phyloP scores from a whole-genome alignment of 1,140 invertebrate genomes.

The Sarcophaga peregrina region DNA sequence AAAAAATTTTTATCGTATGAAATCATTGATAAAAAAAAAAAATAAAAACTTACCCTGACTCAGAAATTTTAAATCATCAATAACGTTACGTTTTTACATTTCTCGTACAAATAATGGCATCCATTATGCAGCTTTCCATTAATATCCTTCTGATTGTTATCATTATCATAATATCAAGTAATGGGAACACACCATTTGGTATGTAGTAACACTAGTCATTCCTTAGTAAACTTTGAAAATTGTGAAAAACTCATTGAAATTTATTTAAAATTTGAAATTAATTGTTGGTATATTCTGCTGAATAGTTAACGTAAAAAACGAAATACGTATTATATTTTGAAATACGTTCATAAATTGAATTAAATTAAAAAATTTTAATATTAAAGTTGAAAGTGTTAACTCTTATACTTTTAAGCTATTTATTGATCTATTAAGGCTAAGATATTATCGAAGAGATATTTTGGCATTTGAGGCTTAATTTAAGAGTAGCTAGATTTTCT shows the following conservation, averaged over 20 bases:
- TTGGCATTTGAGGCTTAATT: no score
- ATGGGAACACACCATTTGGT: not conserved
- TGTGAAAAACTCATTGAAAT: not conserved
- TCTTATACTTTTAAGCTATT: no score
- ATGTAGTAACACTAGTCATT: not conserved
- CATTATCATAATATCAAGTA: slow-evolving; percentile 1
- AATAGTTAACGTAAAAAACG: no score
- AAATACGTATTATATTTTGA: no score
- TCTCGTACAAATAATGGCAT: not conserved
- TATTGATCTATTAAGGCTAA: no score
- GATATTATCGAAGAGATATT: no score
- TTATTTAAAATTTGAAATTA: not conserved
- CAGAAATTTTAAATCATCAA: slow-evolving; percentile 5
- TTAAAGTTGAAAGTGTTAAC: no score
- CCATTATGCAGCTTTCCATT: not conserved
- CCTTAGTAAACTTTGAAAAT: not conserved
- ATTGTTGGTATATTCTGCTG: no score
- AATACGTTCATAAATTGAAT: no score
- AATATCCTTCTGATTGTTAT: not conserved
- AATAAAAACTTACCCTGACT: not conserved
- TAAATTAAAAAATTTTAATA: no score
- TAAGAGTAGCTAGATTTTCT: no score
- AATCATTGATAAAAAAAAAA: not conserved
- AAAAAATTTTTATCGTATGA: not conserved
- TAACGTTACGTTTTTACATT: not conserved